Percentiles rank a stretch among this genome's conserved stretches.
These are phyloP conservation scores for Icerya purchasi DNA, from an alignment of 2,888 invertebrate species.

Conservation along the genomic window DNA sequence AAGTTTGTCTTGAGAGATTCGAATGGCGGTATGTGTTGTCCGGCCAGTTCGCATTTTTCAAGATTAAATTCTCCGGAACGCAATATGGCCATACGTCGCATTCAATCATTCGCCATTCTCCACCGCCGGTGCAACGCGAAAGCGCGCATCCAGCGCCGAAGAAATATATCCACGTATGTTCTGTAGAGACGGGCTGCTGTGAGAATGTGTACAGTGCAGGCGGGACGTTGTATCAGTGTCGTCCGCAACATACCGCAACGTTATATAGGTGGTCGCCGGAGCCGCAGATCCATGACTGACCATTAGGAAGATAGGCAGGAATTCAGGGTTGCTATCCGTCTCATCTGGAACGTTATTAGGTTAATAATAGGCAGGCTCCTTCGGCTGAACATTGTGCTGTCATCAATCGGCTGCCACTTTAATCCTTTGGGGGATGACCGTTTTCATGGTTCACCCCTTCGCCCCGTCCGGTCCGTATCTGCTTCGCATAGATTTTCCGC, in stretches of 20 bases:
- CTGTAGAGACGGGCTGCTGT: neutral
- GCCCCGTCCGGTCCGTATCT: too few species aligned
- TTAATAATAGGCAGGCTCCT: constrained; percentile 5
- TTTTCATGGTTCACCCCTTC: too few species aligned
- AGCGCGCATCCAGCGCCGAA: too few species aligned
- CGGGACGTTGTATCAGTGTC: too few species aligned
- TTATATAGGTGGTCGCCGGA: too few species aligned
- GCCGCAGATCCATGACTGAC: neutral
- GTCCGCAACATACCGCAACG: too few species aligned
- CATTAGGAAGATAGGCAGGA: constrained; percentile 2
- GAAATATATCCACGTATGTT: too few species aligned
- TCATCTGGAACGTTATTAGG: constrained; percentile 9
- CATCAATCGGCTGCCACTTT: constrained; percentile 12
- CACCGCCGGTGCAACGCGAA: too few species aligned
- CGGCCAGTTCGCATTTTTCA: constrained; percentile 6
- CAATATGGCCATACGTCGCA: constrained; percentile 8
- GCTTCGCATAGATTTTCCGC: too few species aligned
- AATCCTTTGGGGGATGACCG: constrained; percentile 9
- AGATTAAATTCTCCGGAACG: constrained; percentile 11
- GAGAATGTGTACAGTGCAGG: too few species aligned
- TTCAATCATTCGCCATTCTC: constrained; percentile 9
- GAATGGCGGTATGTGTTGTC: too few species aligned
- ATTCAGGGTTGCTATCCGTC: constrained; percentile 5
- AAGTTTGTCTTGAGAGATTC: too few species aligned
- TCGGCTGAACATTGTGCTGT: constrained; percentile 8